Conservation (phyloP, 2,113 vertebrate genomes). For the Ameiurus melas region DNA sequence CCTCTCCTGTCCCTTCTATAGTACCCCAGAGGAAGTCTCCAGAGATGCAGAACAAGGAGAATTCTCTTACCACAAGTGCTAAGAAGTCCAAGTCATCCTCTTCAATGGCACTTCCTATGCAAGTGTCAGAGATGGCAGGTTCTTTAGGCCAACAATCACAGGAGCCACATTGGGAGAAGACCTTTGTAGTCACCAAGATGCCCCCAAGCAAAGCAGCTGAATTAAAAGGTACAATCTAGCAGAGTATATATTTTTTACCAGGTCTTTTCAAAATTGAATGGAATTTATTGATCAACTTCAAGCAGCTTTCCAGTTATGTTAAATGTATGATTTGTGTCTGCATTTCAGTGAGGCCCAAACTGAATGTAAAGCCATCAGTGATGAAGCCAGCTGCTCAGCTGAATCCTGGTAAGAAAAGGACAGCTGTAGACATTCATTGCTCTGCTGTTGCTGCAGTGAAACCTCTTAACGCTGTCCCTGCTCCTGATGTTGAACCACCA, state of each 20-base stretch:
- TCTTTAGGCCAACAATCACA: neutral
- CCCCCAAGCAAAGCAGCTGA: constrained; percentile 48
- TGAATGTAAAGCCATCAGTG: constrained; percentile 83
- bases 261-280: neutral
- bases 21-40: constrained; percentile 31
- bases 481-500: constrained; percentile 18
- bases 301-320: neutral
- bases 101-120: neutral
- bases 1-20: neutral
- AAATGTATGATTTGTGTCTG: neutral
- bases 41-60: neutral
- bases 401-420: constrained; percentile 77
- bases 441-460: constrained; percentile 87
- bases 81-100: neutral
- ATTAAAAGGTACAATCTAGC: constrained; percentile 66
- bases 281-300: neutral
- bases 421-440: constrained; percentile 60
- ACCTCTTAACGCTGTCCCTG: constrained; percentile 71
- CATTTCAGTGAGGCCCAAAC: constrained; percentile 80
- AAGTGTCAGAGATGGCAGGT: constrained; percentile 23
- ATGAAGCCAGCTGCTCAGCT: constrained; percentile 71
- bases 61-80: constrained; percentile 8
- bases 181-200: constrained; percentile 34
- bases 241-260: neutral
- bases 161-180: neutral